phyloP scores from a whole-genome alignment of 2,888 invertebrate genomes.

The Orgyia antiqua region DNA sequence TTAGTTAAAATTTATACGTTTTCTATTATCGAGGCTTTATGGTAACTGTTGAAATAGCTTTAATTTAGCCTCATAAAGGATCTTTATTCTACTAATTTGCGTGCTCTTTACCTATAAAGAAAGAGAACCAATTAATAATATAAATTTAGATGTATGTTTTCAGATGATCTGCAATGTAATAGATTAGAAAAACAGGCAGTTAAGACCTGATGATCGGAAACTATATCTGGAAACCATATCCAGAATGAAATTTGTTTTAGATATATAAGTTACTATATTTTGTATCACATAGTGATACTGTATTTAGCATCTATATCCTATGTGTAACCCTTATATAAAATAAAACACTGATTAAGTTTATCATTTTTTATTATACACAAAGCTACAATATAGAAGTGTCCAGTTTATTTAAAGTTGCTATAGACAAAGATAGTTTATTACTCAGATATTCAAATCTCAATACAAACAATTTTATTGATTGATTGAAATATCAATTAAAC shows the following conservation, averaged over 20 bases:
- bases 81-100: too few species aligned
- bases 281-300: slow-evolving; percentile 19
- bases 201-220: slow-evolving; percentile 7
- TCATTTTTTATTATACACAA: too few species aligned
- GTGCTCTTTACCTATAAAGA: too few species aligned
- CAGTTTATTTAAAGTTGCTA: too few species aligned
- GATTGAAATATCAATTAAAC: too few species aligned
- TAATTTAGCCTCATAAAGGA: slow-evolving; percentile 14
- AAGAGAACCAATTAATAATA: slow-evolving; percentile 2
- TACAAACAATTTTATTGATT: too few species aligned
- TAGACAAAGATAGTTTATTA: too few species aligned
- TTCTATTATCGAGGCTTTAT: slow-evolving; percentile 5
- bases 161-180: slow-evolving; percentile 24
- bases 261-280: slow-evolving; percentile 8
- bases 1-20: too few species aligned
- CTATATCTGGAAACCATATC: slow-evolving; percentile 2
- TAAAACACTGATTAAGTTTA: slow-evolving; percentile 18
- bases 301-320: slow-evolving; percentile 9
- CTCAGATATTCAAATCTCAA: too few species aligned
- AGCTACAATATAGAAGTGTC: too few species aligned
- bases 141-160: slow-evolving; percentile 21
- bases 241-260: slow-evolving; percentile 6
- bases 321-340: slow-evolving; percentile 7
- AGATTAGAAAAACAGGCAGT: slow-evolving; percentile 14
- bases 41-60: slow-evolving; percentile 13